Percentiles rank a stretch among this genome's conserved stretches.
These are phyloP conservation scores for Zhengitettix transpicula DNA, from an alignment of 2,888 invertebrate genomes.

Conservation along the genomic window DNA sequence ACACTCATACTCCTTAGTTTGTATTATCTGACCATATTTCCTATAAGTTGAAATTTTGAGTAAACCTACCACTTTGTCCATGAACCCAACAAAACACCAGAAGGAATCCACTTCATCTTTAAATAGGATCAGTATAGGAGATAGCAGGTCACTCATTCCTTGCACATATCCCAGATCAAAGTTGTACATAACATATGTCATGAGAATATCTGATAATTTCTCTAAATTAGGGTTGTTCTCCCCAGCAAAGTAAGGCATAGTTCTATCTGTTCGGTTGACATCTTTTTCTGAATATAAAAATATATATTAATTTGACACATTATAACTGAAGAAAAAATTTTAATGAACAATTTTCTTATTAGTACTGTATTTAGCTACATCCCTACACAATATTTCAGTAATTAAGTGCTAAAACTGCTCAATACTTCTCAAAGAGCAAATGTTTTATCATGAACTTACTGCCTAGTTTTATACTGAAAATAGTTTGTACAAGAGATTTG, in stretches of 20 bases:
- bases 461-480: too few species aligned
- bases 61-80: conserved; percentile 75
- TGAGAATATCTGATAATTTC: conserved; percentile 75
- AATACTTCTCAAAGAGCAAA: too few species aligned
- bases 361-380: too few species aligned
- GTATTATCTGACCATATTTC: neutral
- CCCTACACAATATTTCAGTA: too few species aligned
- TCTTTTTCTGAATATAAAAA: conserved; percentile 61
- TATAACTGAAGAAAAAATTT: conserved; percentile 3
- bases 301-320: too few species aligned
- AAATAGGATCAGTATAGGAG: conserved; percentile 78
- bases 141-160: conserved; percentile 95
- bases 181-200: conserved; percentile 99
- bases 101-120: conserved; percentile 91
- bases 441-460: too few species aligned
- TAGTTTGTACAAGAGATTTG: too few species aligned
- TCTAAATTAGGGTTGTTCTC: conserved; percentile 79
- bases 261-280: conserved; percentile 87
- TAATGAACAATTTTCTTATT: neutral
- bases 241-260: conserved; percentile 80
- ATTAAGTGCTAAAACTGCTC: too few species aligned
- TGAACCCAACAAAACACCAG: conserved; percentile 98
- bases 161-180: conserved; percentile 93
- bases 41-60: conserved; percentile 2
- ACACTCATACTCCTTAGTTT: too few species aligned